These are phyloP conservation scores for Dinoponera quadriceps DNA, from an alignment of 1,140 invertebrate species.

Conservation along the genomic window DNA sequence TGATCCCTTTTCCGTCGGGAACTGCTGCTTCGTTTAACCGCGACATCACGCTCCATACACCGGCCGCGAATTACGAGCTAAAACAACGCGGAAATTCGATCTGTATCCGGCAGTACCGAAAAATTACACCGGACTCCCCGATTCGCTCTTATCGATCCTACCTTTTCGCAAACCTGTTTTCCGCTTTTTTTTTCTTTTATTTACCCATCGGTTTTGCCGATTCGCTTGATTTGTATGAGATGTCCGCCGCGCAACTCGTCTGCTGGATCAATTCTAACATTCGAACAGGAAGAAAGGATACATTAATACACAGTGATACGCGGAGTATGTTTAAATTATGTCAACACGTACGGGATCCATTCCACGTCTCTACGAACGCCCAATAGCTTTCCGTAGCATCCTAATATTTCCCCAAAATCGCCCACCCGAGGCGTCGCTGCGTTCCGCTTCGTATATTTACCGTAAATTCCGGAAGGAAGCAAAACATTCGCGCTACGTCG, in stretches of 20 bases:
- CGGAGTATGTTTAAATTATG: background rate
- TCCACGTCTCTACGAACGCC: background rate
- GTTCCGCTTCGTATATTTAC: conserved; percentile 34
- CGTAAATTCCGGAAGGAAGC: conserved; percentile 36
- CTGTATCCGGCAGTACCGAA: background rate
- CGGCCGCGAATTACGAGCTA: conserved; percentile 47
- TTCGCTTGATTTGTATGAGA: conserved; percentile 14
- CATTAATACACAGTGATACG: background rate
- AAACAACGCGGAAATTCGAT: conserved; percentile 52
- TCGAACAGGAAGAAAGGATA: background rate
- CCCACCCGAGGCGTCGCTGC: conserved; percentile 13
- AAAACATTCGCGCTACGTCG: conserved; percentile 15
- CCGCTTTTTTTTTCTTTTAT: background rate
- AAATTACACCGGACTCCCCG: conserved; percentile 7
- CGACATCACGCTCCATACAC: conserved; percentile 53
- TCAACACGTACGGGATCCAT: background rate
- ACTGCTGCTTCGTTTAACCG: conserved; percentile 56
- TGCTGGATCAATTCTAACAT: background rate
- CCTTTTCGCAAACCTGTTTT: background rate
- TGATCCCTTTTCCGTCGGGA: conserved; percentile 61
- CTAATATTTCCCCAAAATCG: conserved; percentile 54
- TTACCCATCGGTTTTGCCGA: background rate
- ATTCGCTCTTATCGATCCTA: background rate
- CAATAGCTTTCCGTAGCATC: conserved; percentile 3
- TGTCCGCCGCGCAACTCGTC: background rate